Evolutionary conservation across 2,797 vertebrate genomes (phyloP).

Genomic region (Bradypodion pumilum): DNA sequence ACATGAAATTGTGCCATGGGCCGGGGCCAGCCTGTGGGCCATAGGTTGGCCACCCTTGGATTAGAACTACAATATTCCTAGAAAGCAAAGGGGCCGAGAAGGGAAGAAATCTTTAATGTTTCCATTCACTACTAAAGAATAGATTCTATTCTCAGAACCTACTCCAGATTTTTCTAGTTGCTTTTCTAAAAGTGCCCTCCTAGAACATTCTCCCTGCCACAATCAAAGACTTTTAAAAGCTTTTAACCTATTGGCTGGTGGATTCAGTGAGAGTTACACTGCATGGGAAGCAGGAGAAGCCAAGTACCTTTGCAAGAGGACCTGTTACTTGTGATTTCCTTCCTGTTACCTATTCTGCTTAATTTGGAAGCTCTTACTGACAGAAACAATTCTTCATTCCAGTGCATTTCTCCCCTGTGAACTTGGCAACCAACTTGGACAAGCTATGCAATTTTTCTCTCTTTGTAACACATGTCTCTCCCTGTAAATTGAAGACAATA

Average conservation of each 20-base stretch:
- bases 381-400: slow-evolving; percentile 9
- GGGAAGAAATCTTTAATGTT: not conserved
- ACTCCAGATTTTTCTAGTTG: not conserved
- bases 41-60: no score
- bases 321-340: not conserved
- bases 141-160: not conserved
- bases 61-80: not conserved
- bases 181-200: not conserved
- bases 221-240: not conserved
- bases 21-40: no score
- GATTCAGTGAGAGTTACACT: not conserved
- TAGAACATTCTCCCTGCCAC: not conserved
- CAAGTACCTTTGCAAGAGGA: not conserved
- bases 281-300: not conserved
- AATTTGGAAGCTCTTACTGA: not conserved
- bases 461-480: not conserved
- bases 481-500: slow-evolving; percentile 29
- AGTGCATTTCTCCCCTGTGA: not conserved
- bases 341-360: not conserved
- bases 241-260: not conserved
- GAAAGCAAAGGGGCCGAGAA: not conserved
- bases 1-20: no score
- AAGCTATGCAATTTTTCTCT: slow-evolving; percentile 7
- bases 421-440: no score
- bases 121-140: not conserved